Percentiles rank a stretch among this genome's conserved stretches.
phyloP scores from a whole-genome alignment of 1,140 invertebrate genomes.

The Cotesia glomerata region DNA sequence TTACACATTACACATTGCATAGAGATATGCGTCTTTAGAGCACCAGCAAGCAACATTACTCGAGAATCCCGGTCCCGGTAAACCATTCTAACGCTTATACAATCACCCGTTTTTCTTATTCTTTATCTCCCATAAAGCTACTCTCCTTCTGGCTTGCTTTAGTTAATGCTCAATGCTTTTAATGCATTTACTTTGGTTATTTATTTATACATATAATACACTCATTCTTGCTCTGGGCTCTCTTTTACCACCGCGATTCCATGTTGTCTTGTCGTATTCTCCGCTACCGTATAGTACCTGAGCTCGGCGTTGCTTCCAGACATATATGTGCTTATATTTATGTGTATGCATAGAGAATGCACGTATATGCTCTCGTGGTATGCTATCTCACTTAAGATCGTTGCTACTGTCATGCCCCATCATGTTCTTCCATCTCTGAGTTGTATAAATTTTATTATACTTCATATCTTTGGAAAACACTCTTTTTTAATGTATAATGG shows the following conservation, averaged over 20 bases:
- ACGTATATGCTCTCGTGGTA: too few relatives aligned
- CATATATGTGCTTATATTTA: conserved; percentile 4
- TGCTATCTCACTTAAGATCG: conserved; percentile 32
- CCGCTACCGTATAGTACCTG: neutral
- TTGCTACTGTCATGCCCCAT: conserved; percentile 19
- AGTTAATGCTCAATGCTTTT: too few relatives aligned
- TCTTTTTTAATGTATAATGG: too few relatives aligned
- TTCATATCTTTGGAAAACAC: too few relatives aligned
- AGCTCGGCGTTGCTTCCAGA: conserved; percentile 19
- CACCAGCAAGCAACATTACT: conserved; percentile 25
- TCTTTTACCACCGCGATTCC: too few relatives aligned
- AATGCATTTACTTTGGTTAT: neutral
- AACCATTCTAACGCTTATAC: conserved; percentile 33
- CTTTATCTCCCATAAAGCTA: neutral
- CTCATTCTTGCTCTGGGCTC: too few relatives aligned
- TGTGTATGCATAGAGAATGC: conserved; percentile 18
- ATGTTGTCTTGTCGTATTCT: too few relatives aligned
- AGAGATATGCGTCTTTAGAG: conserved; percentile 32
- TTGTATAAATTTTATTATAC: neutral
- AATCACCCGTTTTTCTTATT: neutral
- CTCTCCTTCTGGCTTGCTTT: neutral
- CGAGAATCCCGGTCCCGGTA: conserved; percentile 33
- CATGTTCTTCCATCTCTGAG: conserved; percentile 1
- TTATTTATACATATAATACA: conserved; percentile 2
- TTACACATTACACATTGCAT: too few relatives aligned